Percentiles rank a stretch among this genome's conserved stretches.
Evolutionary conservation across 2,888 invertebrate species (phyloP).

Genomic region (Caenorhabditis virilis): DNA sequence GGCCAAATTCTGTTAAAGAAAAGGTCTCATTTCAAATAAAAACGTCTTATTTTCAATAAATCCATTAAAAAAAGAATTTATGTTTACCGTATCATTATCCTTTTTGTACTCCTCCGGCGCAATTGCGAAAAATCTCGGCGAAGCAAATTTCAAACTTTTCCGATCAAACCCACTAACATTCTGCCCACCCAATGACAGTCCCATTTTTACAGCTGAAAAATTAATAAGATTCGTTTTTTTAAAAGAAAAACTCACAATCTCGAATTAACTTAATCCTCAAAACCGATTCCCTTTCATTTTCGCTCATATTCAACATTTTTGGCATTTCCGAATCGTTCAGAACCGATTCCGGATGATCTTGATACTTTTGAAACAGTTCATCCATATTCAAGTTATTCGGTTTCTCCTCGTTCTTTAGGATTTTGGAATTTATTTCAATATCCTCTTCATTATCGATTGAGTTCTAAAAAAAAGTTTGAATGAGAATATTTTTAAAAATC

Average conservation of each 20-base stretch:
- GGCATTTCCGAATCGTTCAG: slow-evolving; percentile 19
- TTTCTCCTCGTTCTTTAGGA: too few species aligned
- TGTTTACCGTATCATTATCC: slow-evolving; percentile 33
- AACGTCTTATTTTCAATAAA: too few species aligned
- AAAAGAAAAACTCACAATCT: slow-evolving; percentile 9
- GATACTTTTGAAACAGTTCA: slow-evolving; percentile 14
- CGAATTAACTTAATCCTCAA: slow-evolving; percentile 22
- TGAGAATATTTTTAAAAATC: too few species aligned
- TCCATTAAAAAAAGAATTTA: too few species aligned
- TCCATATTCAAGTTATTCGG: background rate
- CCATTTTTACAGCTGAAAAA: slow-evolving; percentile 44
- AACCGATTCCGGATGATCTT: slow-evolving; percentile 29
- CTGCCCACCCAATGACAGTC: slow-evolving; percentile 38
- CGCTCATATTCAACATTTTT: slow-evolving; percentile 22
- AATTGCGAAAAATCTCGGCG: slow-evolving; percentile 55
- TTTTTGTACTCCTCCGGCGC: slow-evolving; percentile 53
- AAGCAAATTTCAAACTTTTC: slow-evolving; percentile 40
- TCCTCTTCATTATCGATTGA: too few species aligned
- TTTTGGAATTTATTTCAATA: too few species aligned
- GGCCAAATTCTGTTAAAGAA: too few species aligned
- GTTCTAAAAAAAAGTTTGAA: too few species aligned
- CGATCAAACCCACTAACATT: slow-evolving; percentile 41
- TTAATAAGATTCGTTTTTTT: background rate
- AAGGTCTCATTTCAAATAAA: too few species aligned
- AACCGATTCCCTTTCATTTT: slow-evolving; percentile 14